These are phyloP conservation scores for Colaptes auratus DNA, from an alignment of 2,113 vertebrate genomes.

Conservation along the genomic window DNA sequence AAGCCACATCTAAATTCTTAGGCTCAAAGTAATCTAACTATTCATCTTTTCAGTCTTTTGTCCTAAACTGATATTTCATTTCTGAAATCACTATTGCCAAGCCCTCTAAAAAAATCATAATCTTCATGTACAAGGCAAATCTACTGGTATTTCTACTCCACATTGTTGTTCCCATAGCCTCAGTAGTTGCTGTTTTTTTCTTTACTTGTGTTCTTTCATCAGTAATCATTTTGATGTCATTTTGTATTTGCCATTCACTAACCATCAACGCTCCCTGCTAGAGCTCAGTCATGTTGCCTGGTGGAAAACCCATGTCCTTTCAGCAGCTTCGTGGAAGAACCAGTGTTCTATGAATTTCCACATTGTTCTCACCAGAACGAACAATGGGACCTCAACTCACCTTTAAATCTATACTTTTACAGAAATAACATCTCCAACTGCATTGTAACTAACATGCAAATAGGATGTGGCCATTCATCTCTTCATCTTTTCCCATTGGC, in stretches of 20 bases:
- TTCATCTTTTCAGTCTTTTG: neutral
- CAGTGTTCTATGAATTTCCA: neutral
- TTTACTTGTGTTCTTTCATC: neutral
- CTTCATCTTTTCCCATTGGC: neutral
- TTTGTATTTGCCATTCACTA: neutral
- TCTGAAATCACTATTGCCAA: neutral
- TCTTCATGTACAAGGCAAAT: neutral
- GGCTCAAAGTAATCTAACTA: neutral
- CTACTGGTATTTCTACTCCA: neutral
- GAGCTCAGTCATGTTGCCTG: neutral
- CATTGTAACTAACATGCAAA: neutral
- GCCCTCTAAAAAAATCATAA: neutral
- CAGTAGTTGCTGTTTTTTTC: neutral
- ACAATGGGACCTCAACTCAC: neutral
- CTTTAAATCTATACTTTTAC: neutral
- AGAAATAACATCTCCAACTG: neutral
- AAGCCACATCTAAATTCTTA: neutral
- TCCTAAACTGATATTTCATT: neutral
- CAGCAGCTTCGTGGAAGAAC: neutral
- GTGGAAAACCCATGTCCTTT: neutral
- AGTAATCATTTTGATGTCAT: neutral
- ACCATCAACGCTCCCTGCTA: fast-evolving
- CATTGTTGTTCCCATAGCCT: neutral
- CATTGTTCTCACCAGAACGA: neutral
- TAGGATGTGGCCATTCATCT: neutral